These are phyloP conservation scores for Homarus gammarus DNA, from an alignment of 2,888 invertebrate species.

Conservation along the genomic window DNA sequence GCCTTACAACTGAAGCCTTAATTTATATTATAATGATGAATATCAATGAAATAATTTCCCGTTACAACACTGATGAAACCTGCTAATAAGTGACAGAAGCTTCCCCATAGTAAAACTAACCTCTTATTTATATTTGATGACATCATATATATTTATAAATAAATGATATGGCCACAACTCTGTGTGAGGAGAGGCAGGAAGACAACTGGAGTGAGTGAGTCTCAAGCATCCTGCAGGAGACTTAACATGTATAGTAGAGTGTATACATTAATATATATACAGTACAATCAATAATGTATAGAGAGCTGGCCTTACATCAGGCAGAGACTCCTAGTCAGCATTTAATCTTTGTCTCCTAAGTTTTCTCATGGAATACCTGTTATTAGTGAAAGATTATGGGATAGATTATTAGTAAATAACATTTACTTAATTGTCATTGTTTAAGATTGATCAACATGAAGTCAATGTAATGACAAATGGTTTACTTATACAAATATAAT, in stretches of 20 bases:
- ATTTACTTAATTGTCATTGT: too few species aligned
- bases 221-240: neutral
- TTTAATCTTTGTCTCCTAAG: conserved; percentile 7
- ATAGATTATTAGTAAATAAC: neutral
- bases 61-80: too few species aligned
- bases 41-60: too few species aligned
- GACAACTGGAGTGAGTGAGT: neutral
- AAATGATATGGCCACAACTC: neutral
- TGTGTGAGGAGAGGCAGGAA: neutral
- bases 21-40: too few species aligned
- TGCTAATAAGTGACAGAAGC: too few species aligned
- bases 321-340: conserved; percentile 3
- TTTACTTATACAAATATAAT: too few species aligned
- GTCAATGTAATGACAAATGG: too few species aligned
- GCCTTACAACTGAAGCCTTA: too few species aligned
- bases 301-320: neutral
- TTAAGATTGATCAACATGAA: too few species aligned
- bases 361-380: neutral
- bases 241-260: neutral
- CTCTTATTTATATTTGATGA: neutral
- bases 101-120: too few species aligned
- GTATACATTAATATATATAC: neutral
- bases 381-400: conserved; percentile 1
- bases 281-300: neutral
- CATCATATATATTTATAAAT: neutral